These are phyloP conservation scores for Drosophila micromelanica DNA, from an alignment of 1,140 invertebrate species.

Conservation along the genomic window DNA sequence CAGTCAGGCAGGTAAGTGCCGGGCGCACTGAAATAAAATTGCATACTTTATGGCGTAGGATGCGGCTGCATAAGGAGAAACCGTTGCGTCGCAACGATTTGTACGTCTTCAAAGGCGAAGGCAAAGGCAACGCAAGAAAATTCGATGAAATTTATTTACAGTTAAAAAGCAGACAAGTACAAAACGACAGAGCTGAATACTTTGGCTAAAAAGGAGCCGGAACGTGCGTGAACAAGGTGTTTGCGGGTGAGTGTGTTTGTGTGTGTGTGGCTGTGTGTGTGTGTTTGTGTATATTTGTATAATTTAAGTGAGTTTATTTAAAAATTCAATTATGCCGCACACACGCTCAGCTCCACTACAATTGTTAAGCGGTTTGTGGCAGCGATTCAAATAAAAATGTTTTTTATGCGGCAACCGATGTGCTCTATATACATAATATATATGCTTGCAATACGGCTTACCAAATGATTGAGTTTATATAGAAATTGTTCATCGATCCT, in stretches of 20 bases:
- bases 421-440: background rate
- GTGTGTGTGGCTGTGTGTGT: conserved; percentile 26
- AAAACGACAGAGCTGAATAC: conserved; percentile 31
- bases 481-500: conserved; percentile 83
- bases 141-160: conserved; percentile 83
- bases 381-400: conserved; percentile 32
- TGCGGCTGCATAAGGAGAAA: conserved; percentile 44
- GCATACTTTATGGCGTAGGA: conserved; percentile 73
- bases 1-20: conserved; percentile 70
- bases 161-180: conserved; percentile 73
- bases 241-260: conserved; percentile 26
- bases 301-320: conserved; percentile 74
- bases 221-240: background rate
- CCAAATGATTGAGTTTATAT: conserved; percentile 83
- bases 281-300: background rate
- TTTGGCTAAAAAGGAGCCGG: conserved; percentile 33
- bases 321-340: conserved; percentile 81
- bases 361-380: conserved; percentile 27
- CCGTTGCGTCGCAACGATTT: conserved; percentile 18
- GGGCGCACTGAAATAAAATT: conserved; percentile 73
- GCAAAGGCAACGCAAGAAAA: conserved; percentile 52
- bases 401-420: background rate
- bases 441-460: conserved; percentile 56
- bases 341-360: conserved; percentile 25
- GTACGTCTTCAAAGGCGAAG: conserved; percentile 36